Evolutionary conservation across 2,113 vertebrate species (phyloP).

Genomic region (Epinephelus cyanopodus): DNA sequence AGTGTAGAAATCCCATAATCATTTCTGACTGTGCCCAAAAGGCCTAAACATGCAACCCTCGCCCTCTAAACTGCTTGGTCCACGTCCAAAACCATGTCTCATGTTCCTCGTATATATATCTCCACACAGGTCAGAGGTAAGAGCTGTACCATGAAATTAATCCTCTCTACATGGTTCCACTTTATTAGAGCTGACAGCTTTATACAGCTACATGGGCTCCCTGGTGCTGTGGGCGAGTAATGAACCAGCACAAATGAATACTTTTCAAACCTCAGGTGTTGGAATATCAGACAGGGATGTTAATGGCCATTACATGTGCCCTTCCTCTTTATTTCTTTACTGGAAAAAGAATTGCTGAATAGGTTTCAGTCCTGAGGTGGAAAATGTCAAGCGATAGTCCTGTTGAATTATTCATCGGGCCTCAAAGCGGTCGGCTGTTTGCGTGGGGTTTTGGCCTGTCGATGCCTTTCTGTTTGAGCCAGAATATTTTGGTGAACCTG

Average conservation of each 20-base stretch:
- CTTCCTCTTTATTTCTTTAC: slow-evolving; percentile 8
- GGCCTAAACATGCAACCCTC: slow-evolving; percentile 61
- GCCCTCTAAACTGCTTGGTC: slow-evolving; percentile 64
- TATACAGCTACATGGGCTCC: slow-evolving; percentile 32
- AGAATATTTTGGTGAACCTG: background rate
- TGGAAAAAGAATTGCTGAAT: slow-evolving; percentile 14
- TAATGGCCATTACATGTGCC: slow-evolving; percentile 20
- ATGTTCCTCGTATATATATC: slow-evolving; percentile 62
- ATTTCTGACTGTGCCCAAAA: slow-evolving; percentile 75
- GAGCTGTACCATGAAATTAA: slow-evolving; percentile 72
- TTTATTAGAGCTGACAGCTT: slow-evolving; percentile 77
- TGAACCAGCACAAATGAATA: slow-evolving; percentile 54
- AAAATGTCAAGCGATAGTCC: slow-evolving; percentile 56
- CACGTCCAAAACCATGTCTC: slow-evolving; percentile 64
- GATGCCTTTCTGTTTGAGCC: slow-evolving; percentile 9
- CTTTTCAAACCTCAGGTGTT: slow-evolving; percentile 50
- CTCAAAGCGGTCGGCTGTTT: slow-evolving; percentile 8
- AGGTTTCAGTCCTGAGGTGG: slow-evolving; percentile 6
- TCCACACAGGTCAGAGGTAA: slow-evolving; percentile 61
- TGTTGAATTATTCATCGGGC: slow-evolving; percentile 53
- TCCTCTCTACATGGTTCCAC: slow-evolving; percentile 55
- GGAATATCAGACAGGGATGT: slow-evolving; percentile 23
- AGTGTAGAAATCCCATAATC: slow-evolving; percentile 69
- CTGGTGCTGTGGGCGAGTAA: slow-evolving; percentile 43
- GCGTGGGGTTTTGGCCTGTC: background rate